Evolutionary conservation across 1,140 invertebrate species (phyloP).

Genomic region (Drosophila paulistorum): DNA sequence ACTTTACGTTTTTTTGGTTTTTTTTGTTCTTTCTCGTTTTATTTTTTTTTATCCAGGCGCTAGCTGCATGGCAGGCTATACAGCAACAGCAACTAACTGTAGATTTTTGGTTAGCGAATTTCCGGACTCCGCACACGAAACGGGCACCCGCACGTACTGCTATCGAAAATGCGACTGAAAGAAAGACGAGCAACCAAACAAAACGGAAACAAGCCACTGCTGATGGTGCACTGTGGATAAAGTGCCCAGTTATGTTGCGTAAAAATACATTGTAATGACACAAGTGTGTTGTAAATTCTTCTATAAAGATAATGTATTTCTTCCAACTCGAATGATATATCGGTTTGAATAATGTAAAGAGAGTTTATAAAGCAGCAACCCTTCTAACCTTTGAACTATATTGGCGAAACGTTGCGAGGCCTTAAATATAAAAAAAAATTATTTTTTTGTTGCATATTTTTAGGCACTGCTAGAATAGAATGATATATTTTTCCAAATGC

Average conservation of each 20-base stretch:
- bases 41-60: slow-evolving; percentile 45
- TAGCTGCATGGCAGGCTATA: slow-evolving; percentile 23
- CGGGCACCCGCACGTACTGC: slow-evolving; percentile 54
- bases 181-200: slow-evolving; percentile 21
- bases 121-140: slow-evolving; percentile 5
- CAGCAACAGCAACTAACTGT: slow-evolving; percentile 62
- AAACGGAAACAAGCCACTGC: slow-evolving; percentile 58
- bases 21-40: neutral
- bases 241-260: neutral
- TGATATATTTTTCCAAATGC: no score
- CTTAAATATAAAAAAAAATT: no score
- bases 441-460: no score
- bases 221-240: slow-evolving; percentile 25
- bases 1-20: slow-evolving; percentile 32
- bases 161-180: slow-evolving; percentile 44
- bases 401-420: no score
- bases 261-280: no score
- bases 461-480: no score
- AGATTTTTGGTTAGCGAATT: slow-evolving; percentile 37
- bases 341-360: no score
- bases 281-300: neutral
- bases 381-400: no score
- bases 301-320: neutral
- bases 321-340: no score
- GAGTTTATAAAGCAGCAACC: no score